phyloP scores from a whole-genome alignment of 1,140 invertebrate genomes.

The Hirudo medicinalis region DNA sequence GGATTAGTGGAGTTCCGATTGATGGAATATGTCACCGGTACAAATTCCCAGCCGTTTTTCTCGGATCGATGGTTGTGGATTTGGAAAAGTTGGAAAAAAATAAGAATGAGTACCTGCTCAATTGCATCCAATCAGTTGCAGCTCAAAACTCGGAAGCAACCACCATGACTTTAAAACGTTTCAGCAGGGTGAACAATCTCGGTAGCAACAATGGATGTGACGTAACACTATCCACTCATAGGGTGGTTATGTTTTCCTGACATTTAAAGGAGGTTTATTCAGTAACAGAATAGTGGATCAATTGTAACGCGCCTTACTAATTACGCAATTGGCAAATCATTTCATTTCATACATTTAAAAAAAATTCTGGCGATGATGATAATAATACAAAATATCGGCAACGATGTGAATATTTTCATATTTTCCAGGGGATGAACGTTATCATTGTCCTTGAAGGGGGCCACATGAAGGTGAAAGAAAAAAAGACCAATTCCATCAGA shows the following conservation, averaged over 20 bases:
- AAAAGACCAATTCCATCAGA: neutral
- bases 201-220: neutral
- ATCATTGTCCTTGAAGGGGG: neutral
- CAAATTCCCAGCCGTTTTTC: slow-evolving; percentile 1
- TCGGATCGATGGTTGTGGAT: slow-evolving; percentile 7
- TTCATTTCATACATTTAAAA: too few relatives aligned
- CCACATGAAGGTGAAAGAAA: neutral
- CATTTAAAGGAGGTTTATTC: too few relatives aligned
- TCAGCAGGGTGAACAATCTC: neutral
- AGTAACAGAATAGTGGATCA: too few relatives aligned
- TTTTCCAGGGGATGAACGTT: neutral
- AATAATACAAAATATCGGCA: too few relatives aligned
- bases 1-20: too few relatives aligned
- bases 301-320: too few relatives aligned
- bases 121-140: neutral
- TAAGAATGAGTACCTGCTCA: neutral
- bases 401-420: too few relatives aligned
- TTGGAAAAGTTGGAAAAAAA: neutral
- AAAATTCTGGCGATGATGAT: too few relatives aligned
- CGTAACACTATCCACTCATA: neutral
- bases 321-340: too few relatives aligned
- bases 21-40: neutral
- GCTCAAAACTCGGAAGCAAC: neutral
- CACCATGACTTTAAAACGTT: neutral
- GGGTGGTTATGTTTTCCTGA: neutral